Percentiles rank a stretch among this genome's conserved stretches.
Evolutionary conservation across 2,888 invertebrate species (phyloP).

Genomic region (Tuta absoluta): DNA sequence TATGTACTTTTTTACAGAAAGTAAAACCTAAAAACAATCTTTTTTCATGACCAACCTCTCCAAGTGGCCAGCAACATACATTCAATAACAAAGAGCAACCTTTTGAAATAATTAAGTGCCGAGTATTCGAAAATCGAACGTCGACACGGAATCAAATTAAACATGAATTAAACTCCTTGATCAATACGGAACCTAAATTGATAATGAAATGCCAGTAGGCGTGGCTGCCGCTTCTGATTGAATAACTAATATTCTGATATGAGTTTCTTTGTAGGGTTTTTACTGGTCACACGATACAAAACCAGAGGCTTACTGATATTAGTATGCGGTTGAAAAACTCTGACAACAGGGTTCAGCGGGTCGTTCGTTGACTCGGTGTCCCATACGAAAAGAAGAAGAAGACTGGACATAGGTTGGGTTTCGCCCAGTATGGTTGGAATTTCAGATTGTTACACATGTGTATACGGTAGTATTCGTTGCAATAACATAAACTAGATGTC

Average conservation of each 20-base stretch:
- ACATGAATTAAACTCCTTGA: constrained; percentile 9
- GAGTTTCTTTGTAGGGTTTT: not conserved
- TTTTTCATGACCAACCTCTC: not conserved
- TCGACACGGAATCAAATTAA: not conserved
- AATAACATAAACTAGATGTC: no score
- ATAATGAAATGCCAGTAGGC: constrained; percentile 3
- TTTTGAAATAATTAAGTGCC: not conserved
- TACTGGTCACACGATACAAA: no score
- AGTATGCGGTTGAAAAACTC: no score
- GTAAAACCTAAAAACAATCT: not conserved
- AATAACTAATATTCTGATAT: not conserved
- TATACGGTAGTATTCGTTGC: no score
- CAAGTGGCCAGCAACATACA: not conserved
- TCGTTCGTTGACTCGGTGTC: no score
- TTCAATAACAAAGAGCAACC: not conserved
- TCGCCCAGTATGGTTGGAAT: no score
- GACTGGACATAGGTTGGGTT: no score
- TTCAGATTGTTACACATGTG: no score
- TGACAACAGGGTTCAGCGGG: no score
- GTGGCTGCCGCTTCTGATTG: not conserved
- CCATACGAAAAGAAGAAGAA: no score
- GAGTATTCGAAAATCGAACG: not conserved
- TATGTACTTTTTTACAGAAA: no score
- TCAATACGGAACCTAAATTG: constrained; percentile 3
- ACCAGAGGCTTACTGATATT: no score